A percentile compares a stretch with the other conserved stretches of the same genome.
Conservation (phyloP, 2,888 invertebrate species). For the Drosophila quinaria region DNA sequence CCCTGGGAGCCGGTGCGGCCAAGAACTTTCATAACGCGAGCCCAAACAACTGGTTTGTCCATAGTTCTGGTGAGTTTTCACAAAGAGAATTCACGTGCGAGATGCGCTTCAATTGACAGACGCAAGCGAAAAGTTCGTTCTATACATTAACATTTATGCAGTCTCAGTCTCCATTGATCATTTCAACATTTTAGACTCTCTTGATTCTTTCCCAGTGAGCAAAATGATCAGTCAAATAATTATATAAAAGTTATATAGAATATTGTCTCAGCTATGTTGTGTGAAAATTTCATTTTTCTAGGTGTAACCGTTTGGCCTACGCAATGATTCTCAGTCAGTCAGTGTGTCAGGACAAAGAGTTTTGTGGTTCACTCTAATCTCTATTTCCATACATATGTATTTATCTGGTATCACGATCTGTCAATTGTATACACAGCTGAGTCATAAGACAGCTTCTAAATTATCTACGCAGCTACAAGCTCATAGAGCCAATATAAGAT, state of each 20-base stretch:
- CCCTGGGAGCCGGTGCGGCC: conserved; percentile 99
- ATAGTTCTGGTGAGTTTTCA: conserved; percentile 85
- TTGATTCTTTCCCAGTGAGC: too few species aligned
- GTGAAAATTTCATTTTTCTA: too few species aligned
- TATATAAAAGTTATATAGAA: too few species aligned
- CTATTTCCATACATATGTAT: conserved; percentile 24
- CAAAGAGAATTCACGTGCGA: conserved; percentile 78
- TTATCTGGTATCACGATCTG: conserved; percentile 32
- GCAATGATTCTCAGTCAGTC: too few species aligned
- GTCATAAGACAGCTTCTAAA: conserved; percentile 33
- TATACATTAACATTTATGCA: too few species aligned
- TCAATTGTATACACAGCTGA: conserved; percentile 35
- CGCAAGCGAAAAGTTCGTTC: conserved; percentile 81
- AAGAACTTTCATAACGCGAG: conserved; percentile 98
- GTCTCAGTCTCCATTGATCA: too few species aligned
- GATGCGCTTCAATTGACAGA: conserved; percentile 74
- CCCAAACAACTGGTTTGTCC: conserved; percentile 95
- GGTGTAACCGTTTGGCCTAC: too few species aligned
- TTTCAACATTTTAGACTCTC: too few species aligned
- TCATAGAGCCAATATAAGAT: conserved; percentile 34
- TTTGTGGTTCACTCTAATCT: not conserved
- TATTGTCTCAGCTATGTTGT: too few species aligned
- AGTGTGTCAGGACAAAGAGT: too few species aligned
- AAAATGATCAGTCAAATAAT: too few species aligned
- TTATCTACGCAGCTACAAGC: conserved; percentile 43